phyloP scores from a whole-genome alignment of 2,888 invertebrate genomes.

The Aphodius granarius region DNA sequence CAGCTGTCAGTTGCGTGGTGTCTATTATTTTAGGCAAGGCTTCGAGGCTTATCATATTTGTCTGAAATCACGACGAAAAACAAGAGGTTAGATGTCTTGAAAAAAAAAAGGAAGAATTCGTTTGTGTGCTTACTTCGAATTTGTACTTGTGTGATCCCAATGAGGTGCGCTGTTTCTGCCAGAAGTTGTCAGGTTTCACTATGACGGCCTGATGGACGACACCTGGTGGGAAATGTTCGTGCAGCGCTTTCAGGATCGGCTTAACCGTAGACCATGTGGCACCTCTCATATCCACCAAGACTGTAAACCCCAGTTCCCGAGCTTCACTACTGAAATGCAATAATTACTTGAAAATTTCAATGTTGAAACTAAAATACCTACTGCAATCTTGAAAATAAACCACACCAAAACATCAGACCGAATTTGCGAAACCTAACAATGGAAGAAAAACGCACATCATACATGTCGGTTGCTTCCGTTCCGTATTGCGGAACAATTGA shows the following conservation, averaged over 20 bases:
- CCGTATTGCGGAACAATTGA: not conserved
- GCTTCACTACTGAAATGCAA: conserved; percentile 75
- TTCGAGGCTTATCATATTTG: conserved; percentile 95
- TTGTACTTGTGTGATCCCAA: conserved; percentile 98
- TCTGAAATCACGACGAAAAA: conserved; percentile 63
- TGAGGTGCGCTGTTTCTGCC: conserved; percentile 98
- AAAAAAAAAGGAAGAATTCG: too few species aligned
- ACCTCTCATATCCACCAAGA: conserved; percentile 97
- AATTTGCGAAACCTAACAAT: too few species aligned
- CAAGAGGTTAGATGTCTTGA: not conserved
- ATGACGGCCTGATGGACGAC: conserved; percentile 93
- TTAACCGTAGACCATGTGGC: conserved; percentile 96
- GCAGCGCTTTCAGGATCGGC: conserved; percentile 94
- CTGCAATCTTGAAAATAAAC: too few species aligned
- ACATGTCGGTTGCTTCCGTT: not conserved
- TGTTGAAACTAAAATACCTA: too few species aligned
- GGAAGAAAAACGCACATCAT: too few species aligned
- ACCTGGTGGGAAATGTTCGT: conserved; percentile 92
- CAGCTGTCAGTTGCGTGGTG: conserved; percentile 86
- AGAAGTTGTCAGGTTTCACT: conserved; percentile 98
- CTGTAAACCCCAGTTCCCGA: conserved; percentile 87
- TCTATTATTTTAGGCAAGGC: conserved; percentile 92
- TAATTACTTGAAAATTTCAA: conserved; percentile 11
- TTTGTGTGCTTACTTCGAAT: conserved; percentile 86
- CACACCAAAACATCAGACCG: too few species aligned